Conservation (phyloP, 2,888 invertebrate genomes). For the Lampropteryx suffumata region DNA sequence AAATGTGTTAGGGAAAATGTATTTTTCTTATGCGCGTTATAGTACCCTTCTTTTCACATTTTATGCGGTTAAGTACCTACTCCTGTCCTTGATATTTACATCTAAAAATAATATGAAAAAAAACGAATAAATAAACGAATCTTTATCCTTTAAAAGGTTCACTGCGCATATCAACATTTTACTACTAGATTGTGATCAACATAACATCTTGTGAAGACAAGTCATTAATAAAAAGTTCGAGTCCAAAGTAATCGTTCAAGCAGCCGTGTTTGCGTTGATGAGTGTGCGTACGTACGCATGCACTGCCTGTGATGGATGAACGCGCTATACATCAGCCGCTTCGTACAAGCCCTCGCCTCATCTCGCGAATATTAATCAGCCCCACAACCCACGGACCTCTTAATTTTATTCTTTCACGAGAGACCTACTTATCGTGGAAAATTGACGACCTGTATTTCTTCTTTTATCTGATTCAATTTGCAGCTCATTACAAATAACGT, state of each 20-base stretch:
- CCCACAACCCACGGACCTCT: constrained; percentile 48
- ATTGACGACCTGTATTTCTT: constrained; percentile 28
- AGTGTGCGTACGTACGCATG: constrained; percentile 58
- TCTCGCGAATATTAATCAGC: constrained; percentile 62
- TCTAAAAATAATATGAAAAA: too few relatives aligned
- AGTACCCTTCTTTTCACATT: too few relatives aligned
- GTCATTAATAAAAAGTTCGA: constrained; percentile 36
- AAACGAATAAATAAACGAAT: too few relatives aligned
- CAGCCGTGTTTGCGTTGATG: constrained; percentile 33
- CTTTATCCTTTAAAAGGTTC: too few relatives aligned
- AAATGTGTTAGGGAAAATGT: too few relatives aligned
- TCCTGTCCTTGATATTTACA: too few relatives aligned
- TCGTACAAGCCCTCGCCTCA: constrained; percentile 48
- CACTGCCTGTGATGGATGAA: constrained; percentile 58
- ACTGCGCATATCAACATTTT: too few relatives aligned
- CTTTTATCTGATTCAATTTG: constrained; percentile 32
- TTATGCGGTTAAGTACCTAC: too few relatives aligned
- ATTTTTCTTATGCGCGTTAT: too few relatives aligned
- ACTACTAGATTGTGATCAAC: too few relatives aligned
- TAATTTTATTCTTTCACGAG: constrained; percentile 48
- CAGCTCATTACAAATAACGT: constrained; percentile 28
- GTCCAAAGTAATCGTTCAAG: constrained; percentile 42
- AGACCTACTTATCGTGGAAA: constrained; percentile 26
- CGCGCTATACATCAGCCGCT: constrained; percentile 55
- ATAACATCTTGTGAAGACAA: constrained; percentile 12